Conservation (phyloP, 2,888 invertebrate genomes). For the Stramonita haemastoma region DNA sequence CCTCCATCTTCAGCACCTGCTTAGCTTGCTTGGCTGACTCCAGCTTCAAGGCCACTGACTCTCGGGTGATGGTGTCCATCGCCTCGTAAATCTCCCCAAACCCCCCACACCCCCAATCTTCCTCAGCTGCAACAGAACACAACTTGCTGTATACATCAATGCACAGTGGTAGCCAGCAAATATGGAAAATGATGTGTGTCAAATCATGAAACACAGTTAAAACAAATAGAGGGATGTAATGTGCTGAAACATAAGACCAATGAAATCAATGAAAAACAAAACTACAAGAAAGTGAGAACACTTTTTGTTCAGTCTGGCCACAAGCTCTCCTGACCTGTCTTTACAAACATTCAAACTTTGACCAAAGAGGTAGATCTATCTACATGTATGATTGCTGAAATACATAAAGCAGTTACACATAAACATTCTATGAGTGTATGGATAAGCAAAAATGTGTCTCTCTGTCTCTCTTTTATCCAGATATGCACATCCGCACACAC, state of each 20-base stretch:
- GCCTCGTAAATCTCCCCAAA: conserved; percentile 99
- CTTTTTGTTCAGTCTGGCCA: no score
- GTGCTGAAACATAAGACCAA: no score
- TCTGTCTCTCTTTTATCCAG: not conserved
- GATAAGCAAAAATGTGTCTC: not conserved
- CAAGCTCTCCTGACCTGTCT: no score
- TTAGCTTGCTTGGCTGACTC: conserved; percentile 99
- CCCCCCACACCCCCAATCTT: conserved; percentile 99
- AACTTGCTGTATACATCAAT: no score
- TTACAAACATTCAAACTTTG: no score
- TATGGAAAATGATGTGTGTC: no score
- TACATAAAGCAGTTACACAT: not conserved
- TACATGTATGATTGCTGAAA: not conserved
- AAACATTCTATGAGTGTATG: not conserved
- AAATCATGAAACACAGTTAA: no score
- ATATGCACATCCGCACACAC: not conserved
- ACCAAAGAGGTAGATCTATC: not conserved
- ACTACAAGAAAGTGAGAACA: no score
- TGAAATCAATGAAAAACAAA: no score
- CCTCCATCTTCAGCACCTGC: conserved; percentile 99
- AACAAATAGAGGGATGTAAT: no score
- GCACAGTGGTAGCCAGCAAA: no score
- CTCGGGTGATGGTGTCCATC: conserved; percentile 96
- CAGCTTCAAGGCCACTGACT: conserved; percentile 97
- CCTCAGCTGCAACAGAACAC: conserved; percentile 82